Base-by-base conservation (phyloP, 1,140 invertebrate genomes). In the Dysdera silvatica region DNA sequence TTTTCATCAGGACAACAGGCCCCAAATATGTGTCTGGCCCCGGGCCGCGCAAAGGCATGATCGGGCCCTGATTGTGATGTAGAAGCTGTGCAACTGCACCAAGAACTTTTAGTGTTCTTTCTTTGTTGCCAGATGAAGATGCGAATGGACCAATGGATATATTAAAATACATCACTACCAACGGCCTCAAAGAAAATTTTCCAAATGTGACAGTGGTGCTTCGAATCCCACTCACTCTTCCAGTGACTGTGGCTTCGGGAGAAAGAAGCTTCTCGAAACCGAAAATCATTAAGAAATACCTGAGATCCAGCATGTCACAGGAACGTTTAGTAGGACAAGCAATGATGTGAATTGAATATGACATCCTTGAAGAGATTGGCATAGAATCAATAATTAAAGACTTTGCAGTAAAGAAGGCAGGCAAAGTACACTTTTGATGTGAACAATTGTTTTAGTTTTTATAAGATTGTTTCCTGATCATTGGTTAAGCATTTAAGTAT, bases 251-350 rank as follows among this genome's bases (percentile, higher is more conserved):
- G 23, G 69, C 68, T 29, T 67, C 68, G 20, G 65, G 20, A 28
- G 72, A 76, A 66, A 54, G 71, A 60, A 69, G 61, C 61, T 74
- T 75, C 61, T 69, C 66, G 23, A 72, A 74, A 47, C 58, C 74
- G 28, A 73, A 72, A 55, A 33, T 70, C 40, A 70, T 74, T 31
- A 75, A 74, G 71, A 74, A 55, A 28, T 73, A 73, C 59, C 61
- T 74, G 35, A 52, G 67, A 31, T 71, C 57, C 29, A 65, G 65
- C 20, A 74, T 70, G 69, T 32, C 20, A 54, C 57, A 74, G 58
- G 58, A 72, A 48, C 45, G 68, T 47, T 61, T 74, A 24, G 68
- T 49, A 59, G 67, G 67, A 12, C 45, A 73, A 40, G 65, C 63
- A 32, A 68, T 32, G 3, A n/a, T 4, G 24, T 23, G 28, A 23